These are phyloP conservation scores for Aspidiotus rigidus DNA, from an alignment of 2,888 invertebrate species.

Conservation along the genomic window DNA sequence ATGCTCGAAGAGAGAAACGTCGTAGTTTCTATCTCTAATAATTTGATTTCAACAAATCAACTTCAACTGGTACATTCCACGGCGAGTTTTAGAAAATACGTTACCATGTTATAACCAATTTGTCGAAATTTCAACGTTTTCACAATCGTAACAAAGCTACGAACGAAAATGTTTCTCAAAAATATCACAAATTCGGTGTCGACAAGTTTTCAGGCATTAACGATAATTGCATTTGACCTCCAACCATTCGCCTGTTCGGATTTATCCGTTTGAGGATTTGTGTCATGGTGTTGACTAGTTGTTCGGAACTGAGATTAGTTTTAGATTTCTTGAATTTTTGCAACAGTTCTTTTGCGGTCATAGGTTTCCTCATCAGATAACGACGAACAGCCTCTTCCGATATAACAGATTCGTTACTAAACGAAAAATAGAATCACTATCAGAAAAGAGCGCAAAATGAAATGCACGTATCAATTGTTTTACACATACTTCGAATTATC, in stretches of 20 bases:
- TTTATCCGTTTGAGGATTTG: constrained; percentile 90
- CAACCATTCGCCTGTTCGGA: constrained; percentile 82
- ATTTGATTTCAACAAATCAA: no score
- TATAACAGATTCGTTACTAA: constrained; percentile 68
- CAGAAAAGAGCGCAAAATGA: not conserved
- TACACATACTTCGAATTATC: constrained; percentile 11
- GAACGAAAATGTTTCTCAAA: no score
- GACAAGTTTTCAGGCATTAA: constrained; percentile 51
- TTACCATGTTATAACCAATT: no score
- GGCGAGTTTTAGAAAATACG: no score
- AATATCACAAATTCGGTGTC: no score
- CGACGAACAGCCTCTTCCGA: constrained; percentile 90
- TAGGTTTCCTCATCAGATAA: constrained; percentile 90
- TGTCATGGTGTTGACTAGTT: constrained; percentile 86
- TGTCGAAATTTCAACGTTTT: no score
- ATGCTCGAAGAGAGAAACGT: no score
- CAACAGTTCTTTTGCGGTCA: constrained; percentile 91
- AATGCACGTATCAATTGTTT: not conserved
- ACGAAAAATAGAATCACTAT: constrained; percentile 35
- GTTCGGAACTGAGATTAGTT: constrained; percentile 79
- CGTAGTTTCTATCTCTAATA: no score
- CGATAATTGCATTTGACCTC: constrained; percentile 89
- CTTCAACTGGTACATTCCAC: no score
- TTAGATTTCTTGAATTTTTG: constrained; percentile 94
- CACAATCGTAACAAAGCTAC: no score